Conservation (phyloP, 1,140 invertebrate species). For the Ceratina japonica region DNA sequence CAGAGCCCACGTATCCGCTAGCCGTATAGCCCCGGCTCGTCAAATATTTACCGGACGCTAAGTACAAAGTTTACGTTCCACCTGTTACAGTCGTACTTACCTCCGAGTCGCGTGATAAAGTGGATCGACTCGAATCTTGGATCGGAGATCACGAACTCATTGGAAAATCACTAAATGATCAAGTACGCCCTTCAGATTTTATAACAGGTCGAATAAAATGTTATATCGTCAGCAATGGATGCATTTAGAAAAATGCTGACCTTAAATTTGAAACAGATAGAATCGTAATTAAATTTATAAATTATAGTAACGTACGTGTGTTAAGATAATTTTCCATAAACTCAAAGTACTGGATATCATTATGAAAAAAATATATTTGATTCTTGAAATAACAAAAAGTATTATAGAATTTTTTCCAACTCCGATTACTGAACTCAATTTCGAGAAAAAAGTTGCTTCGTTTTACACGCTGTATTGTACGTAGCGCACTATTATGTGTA, state of each 20-base stretch:
- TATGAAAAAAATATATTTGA: too few species aligned
- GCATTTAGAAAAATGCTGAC: too few species aligned
- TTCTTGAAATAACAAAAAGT: too few species aligned
- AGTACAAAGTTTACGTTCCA: constrained; percentile 62
- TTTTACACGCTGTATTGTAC: too few species aligned
- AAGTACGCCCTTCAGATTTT: background rate
- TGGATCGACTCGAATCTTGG: constrained; percentile 3
- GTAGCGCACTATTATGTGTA: too few species aligned
- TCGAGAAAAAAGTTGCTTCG: too few species aligned
- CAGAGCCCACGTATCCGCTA: constrained; percentile 19
- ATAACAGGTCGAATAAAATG: background rate
- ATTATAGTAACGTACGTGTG: background rate
- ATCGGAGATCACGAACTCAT: background rate
- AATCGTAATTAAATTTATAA: background rate
- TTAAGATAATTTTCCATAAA: too few species aligned
- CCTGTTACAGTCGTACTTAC: constrained; percentile 46
- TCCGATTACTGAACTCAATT: too few species aligned
- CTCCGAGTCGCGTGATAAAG: background rate
- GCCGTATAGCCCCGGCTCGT: constrained; percentile 17
- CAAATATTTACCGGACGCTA: constrained; percentile 61
- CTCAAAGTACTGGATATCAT: too few species aligned
- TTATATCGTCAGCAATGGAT: too few species aligned
- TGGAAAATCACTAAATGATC: background rate
- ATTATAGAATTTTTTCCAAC: too few species aligned
- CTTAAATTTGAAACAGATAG: background rate